Evolutionary conservation across 2,113 vertebrate species (phyloP), one percentile per base, ranked within the genome.

Genomic region (Corythornis cristatus): DNA sequence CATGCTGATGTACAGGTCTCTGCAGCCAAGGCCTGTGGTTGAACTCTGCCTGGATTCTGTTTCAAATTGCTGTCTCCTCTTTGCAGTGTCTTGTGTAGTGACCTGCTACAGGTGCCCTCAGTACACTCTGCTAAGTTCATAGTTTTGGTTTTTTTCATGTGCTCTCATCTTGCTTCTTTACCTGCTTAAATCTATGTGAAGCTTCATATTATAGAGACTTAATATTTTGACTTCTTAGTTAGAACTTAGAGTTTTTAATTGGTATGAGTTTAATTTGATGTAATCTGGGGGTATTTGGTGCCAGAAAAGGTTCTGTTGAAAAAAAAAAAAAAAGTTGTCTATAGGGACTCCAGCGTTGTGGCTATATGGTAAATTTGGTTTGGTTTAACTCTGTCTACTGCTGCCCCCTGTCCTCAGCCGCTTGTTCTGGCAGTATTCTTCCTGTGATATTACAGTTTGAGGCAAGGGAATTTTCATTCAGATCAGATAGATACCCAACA

Each of bases 61-160:
- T 80, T 70, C 22, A 66, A 61, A n/a, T 70, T 1, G 0, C 18
- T 15, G 4, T 57, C 4, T 64, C 11, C 15, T 76, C 3, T 0
- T 26, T 18, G 2, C 13, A 33, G 17, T 56, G 40, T 65, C 60
- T 64, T 66, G 28, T 77, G 37, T 60, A 62, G 46, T 73, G 80
- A 73, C 26, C 15, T 70, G 51, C 51, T 66, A 19, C 10, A 37
- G 23, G 3, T 86, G 51, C 8, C 60, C 9, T 45, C 77, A 15
- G 11, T 48, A 10, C 22, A 10, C 23, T 58, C 4, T 68, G 18
- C 43, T 40, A 48, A 20, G 15, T 57, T 48, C 4, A 60, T 26
- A 25, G 35, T 37, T 37, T 9, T 9, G 19, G 1, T 1, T 43
- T 73, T 80, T 68, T 20, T 3, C 37, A 33, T 22, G 19, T 79